phyloP scores from a whole-genome alignment of 1,140 invertebrate genomes.

The Cotesia glomerata region DNA sequence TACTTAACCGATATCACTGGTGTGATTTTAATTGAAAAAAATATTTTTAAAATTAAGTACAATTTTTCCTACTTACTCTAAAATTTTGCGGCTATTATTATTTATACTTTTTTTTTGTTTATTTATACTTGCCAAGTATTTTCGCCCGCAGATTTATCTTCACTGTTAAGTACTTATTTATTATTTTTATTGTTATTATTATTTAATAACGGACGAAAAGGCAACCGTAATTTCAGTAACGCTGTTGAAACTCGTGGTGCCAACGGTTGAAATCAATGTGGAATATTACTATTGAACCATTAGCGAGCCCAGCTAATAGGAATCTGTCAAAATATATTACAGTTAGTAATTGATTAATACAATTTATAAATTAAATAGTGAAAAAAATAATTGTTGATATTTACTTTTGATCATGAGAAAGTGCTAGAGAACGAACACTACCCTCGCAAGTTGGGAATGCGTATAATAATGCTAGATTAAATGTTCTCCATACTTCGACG shows the following conservation, averaged over 20 bases:
- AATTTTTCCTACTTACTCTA: slow-evolving; percentile 25
- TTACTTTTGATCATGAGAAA: slow-evolving; percentile 98
- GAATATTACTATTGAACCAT: slow-evolving; percentile 97
- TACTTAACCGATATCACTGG: not conserved
- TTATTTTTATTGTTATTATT: slow-evolving; percentile 22
- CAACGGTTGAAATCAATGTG: slow-evolving; percentile 99
- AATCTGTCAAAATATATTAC: slow-evolving; percentile 73
- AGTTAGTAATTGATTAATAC: no score
- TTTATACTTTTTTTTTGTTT: not conserved
- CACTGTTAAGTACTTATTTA: not conserved
- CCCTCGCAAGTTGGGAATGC: slow-evolving; percentile 96
- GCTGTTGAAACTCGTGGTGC: slow-evolving; percentile 98
- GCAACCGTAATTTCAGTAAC: slow-evolving; percentile 70
- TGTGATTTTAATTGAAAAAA: not conserved
- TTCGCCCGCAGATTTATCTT: slow-evolving; percentile 1
- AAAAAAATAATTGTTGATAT: slow-evolving; percentile 44
- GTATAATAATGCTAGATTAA: slow-evolving; percentile 95
- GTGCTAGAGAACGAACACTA: slow-evolving; percentile 87
- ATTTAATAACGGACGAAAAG: slow-evolving; percentile 40
- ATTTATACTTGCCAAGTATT: slow-evolving; percentile 5
- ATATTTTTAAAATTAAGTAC: slow-evolving; percentile 8
- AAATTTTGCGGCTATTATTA: slow-evolving; percentile 8
- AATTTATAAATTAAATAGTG: not conserved
- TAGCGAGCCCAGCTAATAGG: slow-evolving; percentile 92
- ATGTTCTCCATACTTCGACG: slow-evolving; percentile 97